Conservation (phyloP, 2,113 vertebrate species). For the Microtus montanus region DNA sequence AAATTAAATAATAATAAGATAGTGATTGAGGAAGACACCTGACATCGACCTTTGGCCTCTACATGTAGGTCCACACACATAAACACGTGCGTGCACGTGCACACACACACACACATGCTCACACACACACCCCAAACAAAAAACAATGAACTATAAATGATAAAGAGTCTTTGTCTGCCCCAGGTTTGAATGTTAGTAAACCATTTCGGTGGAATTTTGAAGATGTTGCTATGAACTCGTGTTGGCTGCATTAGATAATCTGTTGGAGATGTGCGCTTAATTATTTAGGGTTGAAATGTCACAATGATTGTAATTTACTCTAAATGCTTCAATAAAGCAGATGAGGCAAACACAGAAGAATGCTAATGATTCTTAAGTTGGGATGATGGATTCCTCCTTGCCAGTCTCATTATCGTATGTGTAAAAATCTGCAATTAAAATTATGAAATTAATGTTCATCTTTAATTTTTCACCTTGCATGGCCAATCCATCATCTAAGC, state of each 20-base stretch:
- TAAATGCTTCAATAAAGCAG: slow-evolving; percentile 63
- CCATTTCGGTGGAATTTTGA: slow-evolving; percentile 14
- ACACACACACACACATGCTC: neutral
- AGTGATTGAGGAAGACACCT: too few relatives aligned
- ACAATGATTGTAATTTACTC: slow-evolving; percentile 50
- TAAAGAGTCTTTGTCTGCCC: neutral
- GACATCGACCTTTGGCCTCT: neutral
- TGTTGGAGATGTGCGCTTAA: slow-evolving; percentile 21
- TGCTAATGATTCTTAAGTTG: neutral
- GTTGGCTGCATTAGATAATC: slow-evolving; percentile 3
- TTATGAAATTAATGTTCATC: slow-evolving; percentile 4
- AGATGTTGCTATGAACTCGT: neutral
- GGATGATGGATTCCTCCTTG: slow-evolving; percentile 11
- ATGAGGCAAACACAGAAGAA: slow-evolving; percentile 50
- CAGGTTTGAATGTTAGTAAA: slow-evolving; percentile 4
- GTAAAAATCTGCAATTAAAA: slow-evolving; percentile 46
- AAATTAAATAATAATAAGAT: neutral
- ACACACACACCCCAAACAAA: neutral
- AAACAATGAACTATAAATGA: neutral
- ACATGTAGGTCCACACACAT: too few relatives aligned
- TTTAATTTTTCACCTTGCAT: neutral
- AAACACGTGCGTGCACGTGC: neutral
- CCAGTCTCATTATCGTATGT: neutral
- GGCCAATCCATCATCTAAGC: neutral
- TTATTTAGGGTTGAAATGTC: slow-evolving; percentile 55